Base-by-base conservation (phyloP, 2,888 invertebrate genomes). In the Galeruca laticollis region DNA sequence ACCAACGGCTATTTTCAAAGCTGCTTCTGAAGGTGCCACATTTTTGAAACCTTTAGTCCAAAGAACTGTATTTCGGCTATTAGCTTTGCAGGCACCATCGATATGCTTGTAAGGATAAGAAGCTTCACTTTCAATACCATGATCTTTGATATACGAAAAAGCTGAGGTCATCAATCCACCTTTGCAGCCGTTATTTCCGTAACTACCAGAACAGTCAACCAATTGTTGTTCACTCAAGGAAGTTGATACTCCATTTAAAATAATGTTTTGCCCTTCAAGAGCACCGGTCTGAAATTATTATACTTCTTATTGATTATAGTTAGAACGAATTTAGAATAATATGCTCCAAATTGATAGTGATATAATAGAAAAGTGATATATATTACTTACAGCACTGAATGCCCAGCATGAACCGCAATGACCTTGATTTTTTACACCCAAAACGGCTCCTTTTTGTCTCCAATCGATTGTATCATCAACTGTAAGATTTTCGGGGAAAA, bases 151-250 rank as follows among this genome's bases (percentile, higher is more conserved):
- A 79, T 87, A 87, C 76, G 86, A 74, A 77, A 86, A 87, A 26
- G 86, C 86, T 13, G 82, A 79, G 71, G 86, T 86, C 87, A 88
- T 86, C 26, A 85, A 76, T 43, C 88, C 89, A 33, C 88, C 88
- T 18, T 84, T 8, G 76, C 89, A 89, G 1, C 88, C 88, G 43
- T 83, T 77, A 76, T 88, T 88, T 4, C 85, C 86, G 69, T 85
- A 87, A 8, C 81, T 77, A 2, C 70, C 76, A 2, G 86, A 85
- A 76, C 89, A 89, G 76, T 89, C 89, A 26, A 89, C 82, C 35
- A 89, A 80, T 77, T 89, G 87, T 77, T 89, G 88, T 72, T 88
- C 87, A 72, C 87, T 87, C 21, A 89, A 81, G 40, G 87, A 86
- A 1, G 85, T 83, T 31, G 88, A 79, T 60, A 83, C 81, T 9